Evolutionary conservation across 1,140 invertebrate genomes (phyloP).

Genomic region (Trialeurodes vaporariorum): DNA sequence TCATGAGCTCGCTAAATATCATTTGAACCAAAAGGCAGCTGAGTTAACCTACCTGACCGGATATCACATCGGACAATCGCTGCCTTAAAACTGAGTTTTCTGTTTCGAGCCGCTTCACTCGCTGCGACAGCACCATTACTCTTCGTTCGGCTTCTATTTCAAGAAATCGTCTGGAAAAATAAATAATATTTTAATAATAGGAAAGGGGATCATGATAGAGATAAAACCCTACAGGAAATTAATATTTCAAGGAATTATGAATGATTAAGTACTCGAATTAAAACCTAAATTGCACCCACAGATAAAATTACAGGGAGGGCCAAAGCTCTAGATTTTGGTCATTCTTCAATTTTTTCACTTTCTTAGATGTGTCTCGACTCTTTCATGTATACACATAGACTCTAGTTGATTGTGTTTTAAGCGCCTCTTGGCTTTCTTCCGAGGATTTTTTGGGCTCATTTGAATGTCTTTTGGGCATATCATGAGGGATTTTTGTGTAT

Average conservation of each 20-base stretch:
- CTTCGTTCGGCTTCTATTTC: constrained; percentile 63
- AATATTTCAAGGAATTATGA: background rate
- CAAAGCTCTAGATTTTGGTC: too few relatives aligned
- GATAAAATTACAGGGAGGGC: background rate
- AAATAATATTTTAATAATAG: background rate
- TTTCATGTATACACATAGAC: too few relatives aligned
- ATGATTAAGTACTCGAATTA: background rate
- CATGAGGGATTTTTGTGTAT: too few relatives aligned
- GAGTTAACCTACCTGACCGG: constrained; percentile 24
- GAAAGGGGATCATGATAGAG: constrained; percentile 7
- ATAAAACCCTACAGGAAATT: background rate
- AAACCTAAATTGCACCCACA: background rate
- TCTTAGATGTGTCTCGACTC: too few relatives aligned
- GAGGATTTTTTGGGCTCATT: too few relatives aligned
- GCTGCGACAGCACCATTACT: constrained; percentile 56
- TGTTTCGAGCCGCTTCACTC: constrained; percentile 54
- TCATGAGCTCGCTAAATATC: too few relatives aligned
- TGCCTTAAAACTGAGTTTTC: constrained; percentile 57
- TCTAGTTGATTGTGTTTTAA: too few relatives aligned
- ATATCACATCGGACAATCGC: constrained; percentile 45
- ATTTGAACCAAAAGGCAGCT: too few relatives aligned
- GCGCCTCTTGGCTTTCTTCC: too few relatives aligned
- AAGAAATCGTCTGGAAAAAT: constrained; percentile 45
- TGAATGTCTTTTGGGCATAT: too few relatives aligned
- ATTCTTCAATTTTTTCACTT: too few relatives aligned